Evolutionary conservation across 2,888 invertebrate genomes (phyloP).

Genomic region (Rhagonycha fulva): DNA sequence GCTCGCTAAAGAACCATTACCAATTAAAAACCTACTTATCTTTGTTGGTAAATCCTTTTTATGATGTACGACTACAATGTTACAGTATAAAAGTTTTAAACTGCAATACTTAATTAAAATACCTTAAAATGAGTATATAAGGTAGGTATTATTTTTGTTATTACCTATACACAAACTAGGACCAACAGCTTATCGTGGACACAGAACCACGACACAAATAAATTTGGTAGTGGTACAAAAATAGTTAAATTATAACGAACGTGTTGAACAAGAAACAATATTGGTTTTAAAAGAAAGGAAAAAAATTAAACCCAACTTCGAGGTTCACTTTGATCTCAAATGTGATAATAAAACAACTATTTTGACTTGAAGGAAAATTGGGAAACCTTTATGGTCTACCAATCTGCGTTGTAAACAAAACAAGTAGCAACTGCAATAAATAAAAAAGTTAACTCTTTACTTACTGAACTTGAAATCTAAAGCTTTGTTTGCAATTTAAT

Average conservation of each 20-base stretch:
- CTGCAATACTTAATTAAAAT: too few relatives aligned
- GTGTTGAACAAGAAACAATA: too few relatives aligned
- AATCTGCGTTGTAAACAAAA: constrained; percentile 38
- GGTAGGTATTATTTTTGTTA: too few relatives aligned
- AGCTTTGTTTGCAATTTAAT: neutral
- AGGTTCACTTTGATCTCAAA: neutral
- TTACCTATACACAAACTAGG: too few relatives aligned
- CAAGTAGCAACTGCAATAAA: constrained; percentile 36
- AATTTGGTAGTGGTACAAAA: too few relatives aligned
- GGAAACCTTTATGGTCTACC: constrained; percentile 43
- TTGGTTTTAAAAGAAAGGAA: neutral
- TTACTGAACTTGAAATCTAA: constrained; percentile 3
- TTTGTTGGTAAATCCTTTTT: neutral
- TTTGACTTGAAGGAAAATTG: neutral
- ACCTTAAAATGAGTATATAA: too few relatives aligned
- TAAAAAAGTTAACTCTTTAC: constrained; percentile 28
- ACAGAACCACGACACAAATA: too few relatives aligned
- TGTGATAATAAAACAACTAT: neutral
- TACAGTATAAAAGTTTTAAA: neutral
- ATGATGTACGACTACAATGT: neutral
- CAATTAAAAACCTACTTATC: neutral
- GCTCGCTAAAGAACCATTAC: neutral
- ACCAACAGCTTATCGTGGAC: too few relatives aligned
- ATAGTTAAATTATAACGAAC: too few relatives aligned
- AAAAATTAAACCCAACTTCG: neutral